Evolutionary conservation across 2,797 vertebrate species (phyloP).

Genomic region (Siniperca scherzeri): DNA sequence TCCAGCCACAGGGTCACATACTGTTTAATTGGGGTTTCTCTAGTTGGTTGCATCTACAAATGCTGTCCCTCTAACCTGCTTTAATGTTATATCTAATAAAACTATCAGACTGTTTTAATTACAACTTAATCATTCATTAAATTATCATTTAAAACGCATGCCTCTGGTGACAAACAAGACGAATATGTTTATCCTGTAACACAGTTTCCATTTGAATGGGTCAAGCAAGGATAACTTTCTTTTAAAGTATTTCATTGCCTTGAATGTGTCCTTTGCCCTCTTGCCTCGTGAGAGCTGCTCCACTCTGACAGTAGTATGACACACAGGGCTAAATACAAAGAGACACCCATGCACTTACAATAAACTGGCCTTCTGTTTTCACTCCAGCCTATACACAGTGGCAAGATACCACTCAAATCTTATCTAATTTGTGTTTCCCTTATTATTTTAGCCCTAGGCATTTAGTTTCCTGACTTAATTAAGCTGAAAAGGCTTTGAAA

Average conservation of each 20-base stretch:
- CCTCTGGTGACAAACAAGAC: constrained; percentile 29
- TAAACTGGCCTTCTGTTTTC: constrained; percentile 38
- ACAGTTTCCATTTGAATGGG: constrained; percentile 11
- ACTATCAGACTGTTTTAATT: constrained; percentile 30
- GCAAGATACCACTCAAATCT: constrained; percentile 18
- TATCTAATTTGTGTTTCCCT: constrained; percentile 23
- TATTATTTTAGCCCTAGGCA: constrained; percentile 22
- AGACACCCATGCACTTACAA: constrained; percentile 10
- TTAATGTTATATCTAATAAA: constrained; percentile 1
- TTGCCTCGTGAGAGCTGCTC: not conserved
- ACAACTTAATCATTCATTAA: constrained; percentile 12
- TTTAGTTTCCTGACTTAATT: constrained; percentile 38
- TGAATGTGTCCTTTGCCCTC: constrained; percentile 29
- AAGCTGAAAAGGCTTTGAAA: constrained; percentile 17
- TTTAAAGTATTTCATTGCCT: constrained; percentile 12
- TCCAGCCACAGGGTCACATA: not conserved
- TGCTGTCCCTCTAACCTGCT: not conserved
- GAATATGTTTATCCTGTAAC: not conserved
- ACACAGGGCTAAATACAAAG: constrained; percentile 24
- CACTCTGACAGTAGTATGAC: not conserved
- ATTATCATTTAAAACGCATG: not conserved
- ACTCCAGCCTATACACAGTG: constrained; percentile 1
- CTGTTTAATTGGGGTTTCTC: constrained; percentile 2
- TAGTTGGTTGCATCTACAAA: not conserved
- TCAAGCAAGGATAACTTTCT: constrained; percentile 19